Evolutionary conservation across 2,888 invertebrate species (phyloP).

Genomic region (Aleiodes leptofemur): DNA sequence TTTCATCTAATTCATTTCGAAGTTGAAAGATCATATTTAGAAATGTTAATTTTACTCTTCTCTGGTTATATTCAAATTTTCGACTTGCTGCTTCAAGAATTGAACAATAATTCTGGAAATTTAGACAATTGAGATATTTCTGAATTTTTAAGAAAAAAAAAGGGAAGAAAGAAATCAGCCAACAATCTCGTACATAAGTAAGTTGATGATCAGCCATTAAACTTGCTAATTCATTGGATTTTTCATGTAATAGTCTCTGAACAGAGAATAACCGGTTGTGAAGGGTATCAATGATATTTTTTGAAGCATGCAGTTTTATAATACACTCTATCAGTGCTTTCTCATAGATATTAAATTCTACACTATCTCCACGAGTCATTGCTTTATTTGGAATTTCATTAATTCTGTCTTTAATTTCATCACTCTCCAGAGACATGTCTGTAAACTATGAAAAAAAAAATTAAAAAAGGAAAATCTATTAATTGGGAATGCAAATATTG

Average conservation of each 20-base stretch:
- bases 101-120: slow-evolving; percentile 65
- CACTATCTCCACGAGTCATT: not conserved
- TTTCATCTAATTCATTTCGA: slow-evolving; percentile 57
- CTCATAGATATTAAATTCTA: slow-evolving; percentile 45
- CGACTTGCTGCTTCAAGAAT: slow-evolving; percentile 61
- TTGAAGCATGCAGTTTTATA: slow-evolving; percentile 58
- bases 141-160: not conserved
- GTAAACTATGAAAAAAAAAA: slow-evolving; percentile 15
- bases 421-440: not conserved
- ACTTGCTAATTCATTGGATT: slow-evolving; percentile 62
- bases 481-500: not conserved
- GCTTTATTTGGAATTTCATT: not conserved
- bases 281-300: slow-evolving; percentile 58
- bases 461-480: not conserved
- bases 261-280: slow-evolving; percentile 59
- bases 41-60: not conserved
- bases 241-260: slow-evolving; percentile 61
- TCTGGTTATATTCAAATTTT: slow-evolving; percentile 50
- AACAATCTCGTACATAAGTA: slow-evolving; percentile 58
- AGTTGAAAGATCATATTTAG: slow-evolving; percentile 47
- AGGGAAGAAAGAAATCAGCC: too few relatives aligned
- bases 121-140: slow-evolving; percentile 2
- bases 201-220: slow-evolving; percentile 66
- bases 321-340: slow-evolving; percentile 56
- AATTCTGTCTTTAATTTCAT: not conserved